Percentiles rank a stretch among this genome's conserved stretches.
Evolutionary conservation across 2,888 invertebrate species (phyloP).

Genomic region (Pyralis farinalis): DNA sequence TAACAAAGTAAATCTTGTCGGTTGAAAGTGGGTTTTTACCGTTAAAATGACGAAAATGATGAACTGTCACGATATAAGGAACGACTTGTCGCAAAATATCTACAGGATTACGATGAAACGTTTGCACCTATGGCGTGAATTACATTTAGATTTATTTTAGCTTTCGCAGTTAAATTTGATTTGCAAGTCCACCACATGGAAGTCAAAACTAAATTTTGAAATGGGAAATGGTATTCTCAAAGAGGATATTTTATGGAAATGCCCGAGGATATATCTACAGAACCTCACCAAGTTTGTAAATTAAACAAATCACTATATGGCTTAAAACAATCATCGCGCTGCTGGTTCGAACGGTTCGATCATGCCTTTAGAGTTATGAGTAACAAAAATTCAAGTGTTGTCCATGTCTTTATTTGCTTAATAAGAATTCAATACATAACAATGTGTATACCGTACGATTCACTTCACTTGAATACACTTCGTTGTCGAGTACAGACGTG

Average conservation of each 20-base stretch:
- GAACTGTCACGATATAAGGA: slow-evolving; percentile 24
- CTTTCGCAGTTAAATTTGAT: slow-evolving; percentile 24
- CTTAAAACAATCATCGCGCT: slow-evolving; percentile 22
- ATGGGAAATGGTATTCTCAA: slow-evolving; percentile 22
- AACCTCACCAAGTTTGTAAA: slow-evolving; percentile 19
- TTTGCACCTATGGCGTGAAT: slow-evolving; percentile 14
- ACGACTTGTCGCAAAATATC: slow-evolving; percentile 26
- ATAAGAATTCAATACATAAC: slow-evolving; percentile 15
- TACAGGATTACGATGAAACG: slow-evolving; percentile 27
- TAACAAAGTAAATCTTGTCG: slow-evolving; percentile 24
- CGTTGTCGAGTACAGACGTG: too few species aligned
- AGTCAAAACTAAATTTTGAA: slow-evolving; percentile 25
- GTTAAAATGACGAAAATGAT: slow-evolving; percentile 21
- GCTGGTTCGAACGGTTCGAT: slow-evolving; percentile 22
- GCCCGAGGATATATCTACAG: background rate
- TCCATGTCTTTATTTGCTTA: slow-evolving; percentile 20
- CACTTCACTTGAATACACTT: too few species aligned
- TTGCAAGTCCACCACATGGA: slow-evolving; percentile 22
- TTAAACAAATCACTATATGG: slow-evolving; percentile 27
- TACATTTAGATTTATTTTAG: background rate
- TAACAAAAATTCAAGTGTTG: slow-evolving; percentile 16
- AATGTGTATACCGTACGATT: background rate
- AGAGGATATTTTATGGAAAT: slow-evolving; percentile 14
- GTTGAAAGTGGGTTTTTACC: slow-evolving; percentile 3
- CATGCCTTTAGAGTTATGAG: slow-evolving; percentile 20